phyloP scores from a whole-genome alignment of 2,113 vertebrate species.

The Dinomys branickii region DNA sequence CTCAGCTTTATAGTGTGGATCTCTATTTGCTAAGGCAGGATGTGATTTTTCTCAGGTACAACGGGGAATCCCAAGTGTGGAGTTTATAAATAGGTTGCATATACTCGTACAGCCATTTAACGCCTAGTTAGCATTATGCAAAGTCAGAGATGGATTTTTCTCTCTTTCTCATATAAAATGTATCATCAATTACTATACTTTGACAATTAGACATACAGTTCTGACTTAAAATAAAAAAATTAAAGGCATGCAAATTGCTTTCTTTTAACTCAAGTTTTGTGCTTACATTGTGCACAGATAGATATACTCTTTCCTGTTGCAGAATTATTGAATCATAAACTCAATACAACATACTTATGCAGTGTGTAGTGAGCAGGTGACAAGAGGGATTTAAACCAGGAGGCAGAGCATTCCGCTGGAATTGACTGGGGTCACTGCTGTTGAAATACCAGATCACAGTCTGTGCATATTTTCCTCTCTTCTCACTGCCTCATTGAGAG shows the following conservation, averaged over 20 bases:
- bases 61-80: background rate
- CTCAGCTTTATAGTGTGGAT: background rate
- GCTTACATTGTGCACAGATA: background rate
- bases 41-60: constrained; percentile 11
- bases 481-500: constrained; percentile 33
- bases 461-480: background rate
- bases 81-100: background rate
- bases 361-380: constrained; percentile 35
- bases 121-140: background rate
- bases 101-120: background rate
- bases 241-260: background rate
- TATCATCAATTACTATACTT: background rate
- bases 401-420: background rate
- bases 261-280: background rate
- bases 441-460: background rate
- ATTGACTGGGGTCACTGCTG: background rate
- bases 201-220: background rate
- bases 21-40: background rate
- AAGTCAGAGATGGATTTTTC: background rate
- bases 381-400: background rate
- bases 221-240: constrained; percentile 4
- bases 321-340: background rate
- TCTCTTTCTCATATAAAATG: background rate
- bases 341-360: background rate
- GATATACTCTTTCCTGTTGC: background rate